Base-by-base conservation (phyloP, 2,888 invertebrate genomes). In the Mechanitis mazaeus region DNA sequence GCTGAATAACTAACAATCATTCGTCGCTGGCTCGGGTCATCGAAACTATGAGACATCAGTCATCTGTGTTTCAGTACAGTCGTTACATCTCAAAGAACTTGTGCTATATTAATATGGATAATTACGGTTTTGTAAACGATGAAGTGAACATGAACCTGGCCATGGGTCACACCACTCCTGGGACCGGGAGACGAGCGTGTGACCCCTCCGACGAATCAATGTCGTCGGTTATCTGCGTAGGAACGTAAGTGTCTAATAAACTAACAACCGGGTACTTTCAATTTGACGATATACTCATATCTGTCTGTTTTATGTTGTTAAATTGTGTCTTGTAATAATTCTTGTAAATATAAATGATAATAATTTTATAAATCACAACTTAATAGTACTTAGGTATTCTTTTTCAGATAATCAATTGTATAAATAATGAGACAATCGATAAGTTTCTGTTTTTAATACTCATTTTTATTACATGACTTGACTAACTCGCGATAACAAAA, bases 51-150 rank as follows among this genome's bases (percentile, higher is more conserved):
- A 35, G 35, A 5, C 31, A 31, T 50, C 50, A 28, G 50, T 50
- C 2, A 28, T 50, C 50, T 50, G 9, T 31, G 5, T 28, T 50
- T 7, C 50, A 7, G 9, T 7, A 31, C 31, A 3, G 31, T 28
- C 3, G 50, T 11, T 9, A 50, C 50, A 42, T 42, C 42, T 42
- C 42, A 7, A 7, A 2, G 9, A 11, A 9, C 1, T 7, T 42
- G 42, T 35, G 6, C 28, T 20, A 31, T 58, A 12, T n/a, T 38
- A 31, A 59, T 59, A 87, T 87, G 87, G 85, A 87, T 64, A 87
- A 87, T 65, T 72, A 76, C 2, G 85, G 81, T n/a, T 87, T 86
- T 58, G 76, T 77, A 33, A 66, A 74, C 59, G 85, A 85, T 64
- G 72, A 70, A 11, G 56, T 78, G 35, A 45, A 69, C 35, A 35